phyloP scores from a whole-genome alignment of 2,113 vertebrate genomes.

The Lanius ludovicianus region DNA sequence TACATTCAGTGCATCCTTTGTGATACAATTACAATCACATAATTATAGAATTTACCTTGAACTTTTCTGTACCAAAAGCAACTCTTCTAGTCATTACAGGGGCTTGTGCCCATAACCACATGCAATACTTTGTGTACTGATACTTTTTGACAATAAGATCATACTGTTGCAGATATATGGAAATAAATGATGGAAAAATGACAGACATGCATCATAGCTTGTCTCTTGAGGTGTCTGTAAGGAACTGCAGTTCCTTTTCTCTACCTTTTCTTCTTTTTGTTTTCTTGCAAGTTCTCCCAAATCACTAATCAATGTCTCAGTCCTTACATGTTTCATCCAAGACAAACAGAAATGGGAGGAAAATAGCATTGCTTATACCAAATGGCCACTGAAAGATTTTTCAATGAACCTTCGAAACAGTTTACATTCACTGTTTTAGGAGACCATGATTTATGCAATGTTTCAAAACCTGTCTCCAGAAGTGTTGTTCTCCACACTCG shows the following conservation, averaged over 20 bases:
- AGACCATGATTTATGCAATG: background rate
- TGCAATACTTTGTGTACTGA: background rate
- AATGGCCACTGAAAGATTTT: background rate
- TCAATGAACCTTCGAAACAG: background rate
- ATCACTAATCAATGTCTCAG: slow-evolving; percentile 16
- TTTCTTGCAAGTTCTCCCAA: slow-evolving; percentile 26
- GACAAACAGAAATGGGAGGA: slow-evolving; percentile 2
- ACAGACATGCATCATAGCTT: background rate
- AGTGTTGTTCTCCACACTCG: background rate
- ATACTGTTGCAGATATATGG: background rate
- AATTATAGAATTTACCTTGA: background rate
- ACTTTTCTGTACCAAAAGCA: background rate
- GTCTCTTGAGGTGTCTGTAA: background rate
- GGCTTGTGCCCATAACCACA: background rate
- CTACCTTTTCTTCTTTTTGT: background rate
- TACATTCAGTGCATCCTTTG: background rate
- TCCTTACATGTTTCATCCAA: background rate
- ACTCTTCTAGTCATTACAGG: background rate
- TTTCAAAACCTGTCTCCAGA: background rate
- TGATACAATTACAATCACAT: background rate
- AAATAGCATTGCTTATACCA: background rate
- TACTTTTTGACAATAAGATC: background rate
- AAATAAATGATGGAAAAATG: background rate
- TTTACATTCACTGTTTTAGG: background rate
- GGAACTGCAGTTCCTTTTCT: background rate